These are phyloP conservation scores for Nyctereutes procyonoides DNA, from an alignment of 2,113 vertebrate genomes.

Conservation along the genomic window DNA sequence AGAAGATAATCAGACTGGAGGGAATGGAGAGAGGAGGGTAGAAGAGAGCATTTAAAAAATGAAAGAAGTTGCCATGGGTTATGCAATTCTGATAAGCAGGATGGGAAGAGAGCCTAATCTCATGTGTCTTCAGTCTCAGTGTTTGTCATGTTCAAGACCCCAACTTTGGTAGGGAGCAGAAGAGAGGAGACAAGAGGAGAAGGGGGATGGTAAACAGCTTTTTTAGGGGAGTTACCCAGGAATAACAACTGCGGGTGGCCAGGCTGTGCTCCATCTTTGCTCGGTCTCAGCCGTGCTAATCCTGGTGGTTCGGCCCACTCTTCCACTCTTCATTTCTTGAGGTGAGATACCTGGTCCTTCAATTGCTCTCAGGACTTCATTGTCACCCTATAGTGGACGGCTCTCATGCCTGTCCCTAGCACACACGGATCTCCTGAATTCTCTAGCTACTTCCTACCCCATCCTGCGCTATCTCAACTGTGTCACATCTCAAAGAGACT, in stretches of 20 bases:
- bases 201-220: background rate
- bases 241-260: background rate
- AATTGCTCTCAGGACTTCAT: background rate
- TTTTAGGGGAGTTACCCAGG: background rate
- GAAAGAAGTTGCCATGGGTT: background rate
- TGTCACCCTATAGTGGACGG: background rate
- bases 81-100: background rate
- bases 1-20: conserved; percentile 52
- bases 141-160: conserved; percentile 50
- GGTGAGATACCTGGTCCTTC: background rate
- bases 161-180: background rate
- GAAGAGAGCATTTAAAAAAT: background rate
- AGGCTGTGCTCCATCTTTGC: no score
- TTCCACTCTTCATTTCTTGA: background rate
- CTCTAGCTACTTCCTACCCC: background rate
- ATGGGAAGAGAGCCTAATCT: background rate
- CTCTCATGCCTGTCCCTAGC: background rate
- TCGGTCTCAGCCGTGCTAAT: background rate
- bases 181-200: background rate
- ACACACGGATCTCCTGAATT: background rate
- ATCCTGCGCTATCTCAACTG: background rate
- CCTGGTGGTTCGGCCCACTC: background rate
- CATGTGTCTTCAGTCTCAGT: conserved; percentile 47
- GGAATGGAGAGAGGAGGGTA: conserved; percentile 49
- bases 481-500: background rate